Percentiles rank a stretch among this genome's conserved stretches.
phyloP scores from a whole-genome alignment of 2,797 vertebrate genomes.

The Enteromius trimaculatus region DNA sequence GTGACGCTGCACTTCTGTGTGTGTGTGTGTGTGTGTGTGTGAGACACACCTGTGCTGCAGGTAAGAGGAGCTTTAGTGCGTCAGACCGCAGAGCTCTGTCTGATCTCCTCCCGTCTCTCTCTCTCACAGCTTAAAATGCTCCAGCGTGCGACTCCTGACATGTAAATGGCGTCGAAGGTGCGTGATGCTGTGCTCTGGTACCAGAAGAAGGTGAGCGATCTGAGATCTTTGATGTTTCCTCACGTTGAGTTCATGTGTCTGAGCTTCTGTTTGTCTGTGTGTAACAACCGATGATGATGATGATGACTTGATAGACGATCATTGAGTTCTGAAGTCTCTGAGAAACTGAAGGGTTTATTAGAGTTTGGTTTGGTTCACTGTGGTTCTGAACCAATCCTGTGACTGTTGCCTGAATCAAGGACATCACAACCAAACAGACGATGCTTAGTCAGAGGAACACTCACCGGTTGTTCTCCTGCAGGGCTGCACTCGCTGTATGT shows the following conservation, averaged over 20 bases:
- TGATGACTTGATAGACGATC: not conserved
- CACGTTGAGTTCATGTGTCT: not conserved
- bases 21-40: not conserved
- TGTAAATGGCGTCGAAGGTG: constrained; percentile 99
- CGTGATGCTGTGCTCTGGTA: constrained; percentile 99
- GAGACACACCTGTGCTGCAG: constrained; percentile 21
- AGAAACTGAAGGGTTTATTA: not conserved
- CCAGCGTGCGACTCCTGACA: constrained; percentile 81
- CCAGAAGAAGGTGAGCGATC: constrained; percentile 95
- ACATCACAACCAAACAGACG: not conserved
- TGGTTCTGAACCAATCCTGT: not conserved
- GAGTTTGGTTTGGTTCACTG: not conserved
- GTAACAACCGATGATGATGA: not conserved
- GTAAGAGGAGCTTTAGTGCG: constrained; percentile 21
- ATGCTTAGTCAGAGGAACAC: not conserved
- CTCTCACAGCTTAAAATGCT: constrained; percentile 85
- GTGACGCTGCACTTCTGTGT: not conserved
- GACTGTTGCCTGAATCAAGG: not conserved
- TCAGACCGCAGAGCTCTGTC: constrained; percentile 57
- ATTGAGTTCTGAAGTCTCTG: not conserved
- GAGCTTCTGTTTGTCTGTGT: not conserved
- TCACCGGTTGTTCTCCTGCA: not conserved
- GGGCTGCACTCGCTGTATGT: constrained; percentile 59
- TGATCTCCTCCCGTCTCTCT: constrained; percentile 49
- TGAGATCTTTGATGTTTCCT: not conserved